Base-by-base conservation (phyloP, 2,113 vertebrate genomes). In the Martes martes region DNA sequence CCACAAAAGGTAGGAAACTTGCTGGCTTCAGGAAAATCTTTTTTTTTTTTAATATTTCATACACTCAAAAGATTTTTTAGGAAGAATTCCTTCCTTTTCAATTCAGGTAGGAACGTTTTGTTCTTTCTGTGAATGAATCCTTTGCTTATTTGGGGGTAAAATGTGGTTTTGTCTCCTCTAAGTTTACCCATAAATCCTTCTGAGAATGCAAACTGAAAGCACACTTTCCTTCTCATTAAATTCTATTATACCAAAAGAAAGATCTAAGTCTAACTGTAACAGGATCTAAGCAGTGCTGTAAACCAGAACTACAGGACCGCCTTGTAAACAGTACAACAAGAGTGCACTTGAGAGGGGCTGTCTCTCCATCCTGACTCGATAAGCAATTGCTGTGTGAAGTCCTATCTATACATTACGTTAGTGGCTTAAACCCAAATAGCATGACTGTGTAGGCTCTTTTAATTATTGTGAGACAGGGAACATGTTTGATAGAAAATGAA, bases 181-280 rank as follows among this genome's bases (percentile, higher is more conserved):
- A 94, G 82, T 95, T 96, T 96, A 96, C 93, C 91, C 83, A 97
- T 97, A 96, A 96, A 94, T 95, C 63, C 93, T 96, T 97, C 81
- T 94, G 91, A 95, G 97, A 98, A 97, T 95, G 86, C 91, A 97
- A 97, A 98, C 96, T 98, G 95, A 98, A 98, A 97, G 94, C 97
- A 97, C 76, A 88, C 94, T 97, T 97, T 95, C 86, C 94, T 96
- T 97, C 96, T 97, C 95, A 97, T 98, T 98, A 97, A 98, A 98
- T 95, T 95, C 95, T 80, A 91, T 97, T 97, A 83, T 95, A 91
- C 82, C 71, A 95, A 97, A 94, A 91, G 88, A 97, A 98, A 98
- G 97, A 96, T 97, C 97, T 98, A 96, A 98, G 97, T 91, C 50
- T 96, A 91, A 89, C 78, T 96, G 96, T 97, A 98, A 98, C 92